A percentile compares a stretch with the other conserved stretches of the same genome.
Evolutionary conservation across 2,888 invertebrate genomes (phyloP).

Genomic region (Chrysolina americana): DNA sequence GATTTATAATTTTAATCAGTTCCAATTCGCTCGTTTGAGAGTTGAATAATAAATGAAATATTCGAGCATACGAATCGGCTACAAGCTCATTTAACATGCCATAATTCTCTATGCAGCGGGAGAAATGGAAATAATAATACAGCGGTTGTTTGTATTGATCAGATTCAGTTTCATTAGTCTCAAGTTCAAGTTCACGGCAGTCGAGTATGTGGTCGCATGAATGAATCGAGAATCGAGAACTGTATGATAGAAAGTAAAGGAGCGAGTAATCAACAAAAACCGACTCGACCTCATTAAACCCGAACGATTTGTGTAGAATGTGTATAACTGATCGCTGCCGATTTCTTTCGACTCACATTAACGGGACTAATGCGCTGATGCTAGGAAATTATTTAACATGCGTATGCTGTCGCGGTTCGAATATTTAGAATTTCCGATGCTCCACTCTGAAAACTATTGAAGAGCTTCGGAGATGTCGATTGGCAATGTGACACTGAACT

Average conservation of each 20-base stretch:
- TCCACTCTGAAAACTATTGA: conserved; percentile 49
- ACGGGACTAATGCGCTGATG: conserved; percentile 53
- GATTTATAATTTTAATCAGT: neutral
- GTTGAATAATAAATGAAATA: neutral
- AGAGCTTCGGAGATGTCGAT: conserved; percentile 55
- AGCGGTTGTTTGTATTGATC: conserved; percentile 50
- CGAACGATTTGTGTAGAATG: conserved; percentile 47
- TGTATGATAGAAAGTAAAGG: conserved; percentile 66
- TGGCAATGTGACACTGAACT: conserved; percentile 28
- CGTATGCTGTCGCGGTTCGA: conserved; percentile 5
- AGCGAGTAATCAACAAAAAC: conserved; percentile 54
- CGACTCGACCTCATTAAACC: conserved; percentile 55
- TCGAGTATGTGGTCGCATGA: conserved; percentile 66
- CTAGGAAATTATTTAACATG: conserved; percentile 24
- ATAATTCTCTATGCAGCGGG: conserved; percentile 22
- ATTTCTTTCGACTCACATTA: conserved; percentile 53
- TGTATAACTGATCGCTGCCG: conserved; percentile 39
- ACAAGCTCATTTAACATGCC: conserved; percentile 1
- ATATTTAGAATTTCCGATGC: conserved; percentile 47
- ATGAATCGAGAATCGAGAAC: conserved; percentile 64
- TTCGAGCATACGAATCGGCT: conserved; percentile 26
- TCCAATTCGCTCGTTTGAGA: conserved; percentile 2
- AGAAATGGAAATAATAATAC: conserved; percentile 39
- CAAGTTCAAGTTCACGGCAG: conserved; percentile 70
- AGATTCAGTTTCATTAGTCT: conserved; percentile 68